These are phyloP conservation scores for Pelvicachromis taeniatus DNA, from an alignment of 2,113 vertebrate species.

Conservation along the genomic window DNA sequence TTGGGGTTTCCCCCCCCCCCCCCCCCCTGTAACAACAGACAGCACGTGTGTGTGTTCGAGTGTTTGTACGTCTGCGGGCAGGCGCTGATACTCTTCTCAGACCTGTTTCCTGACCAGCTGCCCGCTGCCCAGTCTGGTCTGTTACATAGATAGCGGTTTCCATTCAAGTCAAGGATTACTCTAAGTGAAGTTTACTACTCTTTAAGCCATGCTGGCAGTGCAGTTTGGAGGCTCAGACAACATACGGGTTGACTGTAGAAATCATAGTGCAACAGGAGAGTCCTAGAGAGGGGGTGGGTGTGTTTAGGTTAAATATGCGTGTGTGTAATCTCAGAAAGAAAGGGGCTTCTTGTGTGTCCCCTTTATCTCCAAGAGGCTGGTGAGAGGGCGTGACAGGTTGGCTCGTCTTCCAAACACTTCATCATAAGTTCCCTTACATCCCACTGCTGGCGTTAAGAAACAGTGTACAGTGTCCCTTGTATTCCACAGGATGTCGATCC, in stretches of 20 bases:
- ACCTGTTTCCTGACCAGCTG: conserved; percentile 5
- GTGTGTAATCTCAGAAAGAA: conserved; percentile 19
- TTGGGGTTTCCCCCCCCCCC: neutral
- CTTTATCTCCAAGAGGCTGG: conserved; percentile 47
- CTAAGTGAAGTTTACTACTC: conserved; percentile 49
- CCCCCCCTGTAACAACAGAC: neutral
- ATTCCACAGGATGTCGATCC: conserved; percentile 21
- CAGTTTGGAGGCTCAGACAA: conserved; percentile 60
- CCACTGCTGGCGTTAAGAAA: conserved; percentile 3
- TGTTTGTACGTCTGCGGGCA: conserved; percentile 42
- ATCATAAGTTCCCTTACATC: neutral
- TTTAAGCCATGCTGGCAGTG: conserved; percentile 64
- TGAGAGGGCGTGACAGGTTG: conserved; percentile 36
- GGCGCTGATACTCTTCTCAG: conserved; percentile 7
- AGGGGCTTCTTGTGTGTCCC: conserved; percentile 14
- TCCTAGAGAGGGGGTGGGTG: conserved; percentile 17
- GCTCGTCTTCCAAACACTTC: conserved; percentile 21
- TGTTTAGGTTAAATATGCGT: conserved; percentile 5
- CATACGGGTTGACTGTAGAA: conserved; percentile 44
- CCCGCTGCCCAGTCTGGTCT: conserved; percentile 5
- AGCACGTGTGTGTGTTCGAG: conserved; percentile 53
- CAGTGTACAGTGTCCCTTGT: conserved; percentile 16
- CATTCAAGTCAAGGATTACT: conserved; percentile 51
- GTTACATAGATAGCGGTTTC: conserved; percentile 35
- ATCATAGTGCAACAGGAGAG: conserved; percentile 63